Conservation (phyloP, 2,797 vertebrate species). For the Hydrophis major region DNA sequence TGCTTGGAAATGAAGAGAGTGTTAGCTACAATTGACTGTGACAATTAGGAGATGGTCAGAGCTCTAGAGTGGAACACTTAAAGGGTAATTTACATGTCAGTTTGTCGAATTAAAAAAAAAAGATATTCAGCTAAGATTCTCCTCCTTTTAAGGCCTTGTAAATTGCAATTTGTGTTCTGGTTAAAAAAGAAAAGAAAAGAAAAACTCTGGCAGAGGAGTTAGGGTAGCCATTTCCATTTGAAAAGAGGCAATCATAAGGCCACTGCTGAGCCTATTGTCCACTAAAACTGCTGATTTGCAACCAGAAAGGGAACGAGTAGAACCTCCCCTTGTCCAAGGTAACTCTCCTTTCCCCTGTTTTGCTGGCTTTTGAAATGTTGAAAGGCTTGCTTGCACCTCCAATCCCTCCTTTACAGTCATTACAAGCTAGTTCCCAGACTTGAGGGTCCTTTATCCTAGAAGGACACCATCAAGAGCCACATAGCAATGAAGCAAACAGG, state of each 20-base stretch:
- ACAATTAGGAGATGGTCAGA: constrained; percentile 99
- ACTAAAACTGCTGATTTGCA: constrained; percentile 86
- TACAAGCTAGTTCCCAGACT: constrained; percentile 70
- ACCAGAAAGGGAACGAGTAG: constrained; percentile 79
- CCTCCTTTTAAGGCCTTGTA: constrained; percentile 89
- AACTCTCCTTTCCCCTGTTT: constrained; percentile 63
- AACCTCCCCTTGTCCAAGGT: constrained; percentile 76
- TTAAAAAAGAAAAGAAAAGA: constrained; percentile 65
- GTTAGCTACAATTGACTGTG: constrained; percentile 99
- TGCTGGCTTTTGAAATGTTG: constrained; percentile 69
- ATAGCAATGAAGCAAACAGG: constrained; percentile 67
- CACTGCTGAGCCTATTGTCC: constrained; percentile 98
- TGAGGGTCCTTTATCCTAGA: constrained; percentile 68
- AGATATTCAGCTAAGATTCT: constrained; percentile 84
- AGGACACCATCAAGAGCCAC: constrained; percentile 42
- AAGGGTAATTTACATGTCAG: constrained; percentile 99
- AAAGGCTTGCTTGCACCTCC: constrained; percentile 72
- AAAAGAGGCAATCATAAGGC: constrained; percentile 99
- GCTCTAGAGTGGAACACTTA: constrained; percentile 94
- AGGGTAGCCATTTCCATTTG: constrained; percentile 97
- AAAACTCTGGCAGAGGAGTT: constrained; percentile 88
- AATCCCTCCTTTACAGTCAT: constrained; percentile 73
- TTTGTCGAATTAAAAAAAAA: constrained; percentile 88
- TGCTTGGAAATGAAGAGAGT: constrained; percentile 94
- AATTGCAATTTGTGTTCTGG: constrained; percentile 98